Evolutionary conservation across 1,140 invertebrate species (phyloP), one percentile per base, ranked within the genome.

Genomic region (Magallana gigas): DNA sequence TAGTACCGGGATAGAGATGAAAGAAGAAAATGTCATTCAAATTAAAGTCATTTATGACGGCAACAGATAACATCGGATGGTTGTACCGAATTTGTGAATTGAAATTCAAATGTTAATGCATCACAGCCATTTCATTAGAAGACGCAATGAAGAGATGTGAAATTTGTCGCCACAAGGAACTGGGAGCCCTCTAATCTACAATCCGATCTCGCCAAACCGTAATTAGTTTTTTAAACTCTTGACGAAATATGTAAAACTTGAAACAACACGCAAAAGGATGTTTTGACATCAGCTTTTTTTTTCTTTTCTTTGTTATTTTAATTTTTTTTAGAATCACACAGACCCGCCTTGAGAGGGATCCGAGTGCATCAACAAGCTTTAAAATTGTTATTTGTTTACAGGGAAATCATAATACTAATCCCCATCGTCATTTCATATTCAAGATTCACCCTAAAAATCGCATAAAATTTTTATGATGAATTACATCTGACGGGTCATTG

Each of bases 41-140:
- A 76, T 76, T 76, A 76, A 76, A 29, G 68, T 76, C 18, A 76
- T 76, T 76, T 76, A 76, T 76, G 68, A 76, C 68, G 68, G 23
- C 23, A 76, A 29, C 68, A 29, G 68, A 76, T 76, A 76, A 76
- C 23, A 76, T 76, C 68, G 12, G 23, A 76, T 76, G 23, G 18
- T 29, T 76, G 23, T 76, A 29, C 68, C 18, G 68, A 76, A 29
- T 76, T 23, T 76, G 68, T 76, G 68, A 76, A 76, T 76, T 76
- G 68, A 76, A 76, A 76, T 76, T 76, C 68, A 76, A 76, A 76
- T 76, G 68, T 76, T 76, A 76, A 76, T 76, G 68, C 23, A 76
- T 76, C 36, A 76, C 11, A 76, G 23, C 23, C 68, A 76, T 76
- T 76, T 76, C 8, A 23, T 8, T 16, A 29, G 18, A 11, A 12